Conservation (phyloP, 2,797 vertebrate genomes). For the Champsocephalus gunnari region DNA sequence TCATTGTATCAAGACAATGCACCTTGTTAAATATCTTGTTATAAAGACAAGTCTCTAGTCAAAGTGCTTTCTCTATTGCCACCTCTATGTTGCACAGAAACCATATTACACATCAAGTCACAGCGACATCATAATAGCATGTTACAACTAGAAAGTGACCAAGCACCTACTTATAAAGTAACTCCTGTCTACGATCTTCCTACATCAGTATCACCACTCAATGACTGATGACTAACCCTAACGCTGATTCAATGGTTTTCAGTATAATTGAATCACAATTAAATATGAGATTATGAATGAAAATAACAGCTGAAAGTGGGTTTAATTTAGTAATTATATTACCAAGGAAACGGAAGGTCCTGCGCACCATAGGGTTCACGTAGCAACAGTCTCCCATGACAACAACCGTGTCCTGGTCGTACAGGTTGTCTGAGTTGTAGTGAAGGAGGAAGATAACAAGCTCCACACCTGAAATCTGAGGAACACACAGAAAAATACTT, state of each 20-base stretch:
- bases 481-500: background rate
- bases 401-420: constrained; percentile 94
- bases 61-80: no score
- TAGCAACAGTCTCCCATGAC: constrained; percentile 96
- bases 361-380: constrained; percentile 93
- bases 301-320: background rate
- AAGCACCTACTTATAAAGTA: no score
- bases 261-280: background rate
- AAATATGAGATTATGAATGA: background rate
- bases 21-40: no score
- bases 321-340: constrained; percentile 46
- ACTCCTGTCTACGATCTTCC: background rate
- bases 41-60: no score
- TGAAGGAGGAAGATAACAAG: constrained; percentile 93
- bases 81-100: no score
- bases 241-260: background rate
- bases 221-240: background rate
- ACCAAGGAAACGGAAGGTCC: constrained; percentile 95
- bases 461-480: constrained; percentile 93
- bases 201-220: background rate
- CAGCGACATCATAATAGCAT: no score
- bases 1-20: no score
- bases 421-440: constrained; percentile 90
- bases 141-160: no score
- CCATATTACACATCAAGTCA: no score